Percentiles rank a stretch among this genome's conserved stretches.
phyloP scores from a whole-genome alignment of 92 coral and sea anemone genomes.

The Actinostola sp. region DNA sequence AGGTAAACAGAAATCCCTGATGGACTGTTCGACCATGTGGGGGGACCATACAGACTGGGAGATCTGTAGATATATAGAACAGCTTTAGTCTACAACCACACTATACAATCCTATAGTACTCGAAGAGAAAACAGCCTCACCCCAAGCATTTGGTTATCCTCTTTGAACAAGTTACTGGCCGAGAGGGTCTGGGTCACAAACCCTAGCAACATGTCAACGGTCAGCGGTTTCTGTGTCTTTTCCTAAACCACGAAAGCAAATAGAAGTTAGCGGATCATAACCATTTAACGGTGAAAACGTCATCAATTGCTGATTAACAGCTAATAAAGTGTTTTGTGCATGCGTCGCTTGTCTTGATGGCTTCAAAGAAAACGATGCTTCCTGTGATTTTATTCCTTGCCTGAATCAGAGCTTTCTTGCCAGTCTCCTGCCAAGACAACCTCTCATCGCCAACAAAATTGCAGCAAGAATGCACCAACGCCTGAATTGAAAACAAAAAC shows the following conservation, averaged over 20 bases:
- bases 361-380: no score
- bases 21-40: constrained; percentile 87
- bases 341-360: no score
- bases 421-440: constrained; percentile 88
- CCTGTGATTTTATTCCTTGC: constrained; percentile 5
- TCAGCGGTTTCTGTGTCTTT: constrained; percentile 49
- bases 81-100: no score
- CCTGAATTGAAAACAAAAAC: constrained; percentile 44
- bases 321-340: no score
- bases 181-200: constrained; percentile 76
- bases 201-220: constrained; percentile 81
- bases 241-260: constrained; percentile 44
- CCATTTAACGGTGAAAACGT: no score
- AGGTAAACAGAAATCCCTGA: constrained; percentile 83
- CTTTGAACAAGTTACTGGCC: constrained; percentile 76
- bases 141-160: constrained; percentile 81
- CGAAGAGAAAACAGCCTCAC: no score
- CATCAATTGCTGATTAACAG: no score
- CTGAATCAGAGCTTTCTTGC: constrained; percentile 67
- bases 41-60: constrained; percentile 99
- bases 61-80: constrained; percentile 48
- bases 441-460: constrained; percentile 92
- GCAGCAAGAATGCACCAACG: constrained; percentile 85
- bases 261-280: no score
- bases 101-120: no score